These are phyloP conservation scores for Morinoia aosen DNA, from an alignment of 2,888 invertebrate species.

Conservation along the genomic window DNA sequence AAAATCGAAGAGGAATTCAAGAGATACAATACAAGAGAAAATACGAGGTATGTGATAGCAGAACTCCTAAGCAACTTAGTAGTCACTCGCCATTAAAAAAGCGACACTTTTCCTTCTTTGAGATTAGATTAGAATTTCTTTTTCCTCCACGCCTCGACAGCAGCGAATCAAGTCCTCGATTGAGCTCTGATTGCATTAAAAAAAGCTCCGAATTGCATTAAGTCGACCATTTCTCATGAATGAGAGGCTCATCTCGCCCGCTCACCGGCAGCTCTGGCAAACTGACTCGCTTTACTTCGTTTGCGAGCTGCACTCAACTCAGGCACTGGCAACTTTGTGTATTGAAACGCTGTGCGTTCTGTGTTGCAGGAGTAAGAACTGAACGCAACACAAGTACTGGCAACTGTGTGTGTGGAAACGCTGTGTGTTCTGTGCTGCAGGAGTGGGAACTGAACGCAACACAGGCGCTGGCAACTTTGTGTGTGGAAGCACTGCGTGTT, in stretches of 20 bases:
- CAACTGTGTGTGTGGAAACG: not conserved
- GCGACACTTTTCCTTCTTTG: not conserved
- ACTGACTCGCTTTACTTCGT: not conserved
- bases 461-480: not conserved
- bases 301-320: not conserved
- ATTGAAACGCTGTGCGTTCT: too few species aligned
- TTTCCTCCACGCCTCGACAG: not conserved
- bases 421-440: not conserved
- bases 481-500: not conserved
- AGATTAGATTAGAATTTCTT: not conserved
- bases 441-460: not conserved
- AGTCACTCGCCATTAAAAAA: not conserved
- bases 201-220: not conserved
- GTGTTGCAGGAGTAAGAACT: too few species aligned
- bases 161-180: not conserved
- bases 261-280: not conserved
- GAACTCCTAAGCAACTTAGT: not conserved
- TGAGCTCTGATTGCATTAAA: conserved; percentile 17
- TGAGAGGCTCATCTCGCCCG: not conserved
- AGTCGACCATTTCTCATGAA: not conserved
- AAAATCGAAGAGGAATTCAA: not conserved
- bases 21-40: not conserved
- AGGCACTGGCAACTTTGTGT: not conserved
- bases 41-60: not conserved
- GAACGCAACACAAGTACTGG: too few species aligned